Percentiles rank a stretch among this genome's conserved stretches.
Evolutionary conservation across 2,113 vertebrate species (phyloP).

Genomic region (Amia ocellicauda): DNA sequence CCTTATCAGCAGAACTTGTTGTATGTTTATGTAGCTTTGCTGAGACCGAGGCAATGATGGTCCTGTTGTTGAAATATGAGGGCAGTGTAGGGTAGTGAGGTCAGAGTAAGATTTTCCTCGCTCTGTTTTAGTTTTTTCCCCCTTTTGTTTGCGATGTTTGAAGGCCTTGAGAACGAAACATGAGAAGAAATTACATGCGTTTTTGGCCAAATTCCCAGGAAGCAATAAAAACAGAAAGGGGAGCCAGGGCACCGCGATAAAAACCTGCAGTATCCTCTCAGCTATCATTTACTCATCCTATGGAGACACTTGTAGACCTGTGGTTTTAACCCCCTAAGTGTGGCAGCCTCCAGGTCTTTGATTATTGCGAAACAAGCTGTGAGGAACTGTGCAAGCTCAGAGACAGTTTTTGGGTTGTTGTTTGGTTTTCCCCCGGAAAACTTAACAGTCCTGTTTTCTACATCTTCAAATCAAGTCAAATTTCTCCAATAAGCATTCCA

Average conservation of each 20-base stretch:
- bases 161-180: conserved; percentile 22
- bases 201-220: conserved; percentile 19
- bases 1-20: not conserved
- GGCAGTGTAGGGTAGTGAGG: not conserved
- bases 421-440: too few relatives aligned
- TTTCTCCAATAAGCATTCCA: too few relatives aligned
- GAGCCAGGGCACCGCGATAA: not conserved
- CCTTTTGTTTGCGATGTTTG: conserved; percentile 2
- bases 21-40: not conserved
- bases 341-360: not conserved
- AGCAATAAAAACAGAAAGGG: conserved; percentile 9
- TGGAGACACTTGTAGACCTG: not conserved
- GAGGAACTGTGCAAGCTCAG: too few relatives aligned
- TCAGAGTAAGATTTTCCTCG: not conserved
- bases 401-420: too few relatives aligned
- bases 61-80: not conserved
- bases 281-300: too few relatives aligned
- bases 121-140: not conserved
- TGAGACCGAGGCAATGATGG: not conserved
- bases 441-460: too few relatives aligned
- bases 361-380: too few relatives aligned
- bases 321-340: not conserved
- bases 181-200: not conserved
- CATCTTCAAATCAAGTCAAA: too few relatives aligned
- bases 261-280: not conserved